These are phyloP conservation scores for Spilosoma lubricipeda DNA, from an alignment of 2,888 invertebrate species.

Conservation along the genomic window DNA sequence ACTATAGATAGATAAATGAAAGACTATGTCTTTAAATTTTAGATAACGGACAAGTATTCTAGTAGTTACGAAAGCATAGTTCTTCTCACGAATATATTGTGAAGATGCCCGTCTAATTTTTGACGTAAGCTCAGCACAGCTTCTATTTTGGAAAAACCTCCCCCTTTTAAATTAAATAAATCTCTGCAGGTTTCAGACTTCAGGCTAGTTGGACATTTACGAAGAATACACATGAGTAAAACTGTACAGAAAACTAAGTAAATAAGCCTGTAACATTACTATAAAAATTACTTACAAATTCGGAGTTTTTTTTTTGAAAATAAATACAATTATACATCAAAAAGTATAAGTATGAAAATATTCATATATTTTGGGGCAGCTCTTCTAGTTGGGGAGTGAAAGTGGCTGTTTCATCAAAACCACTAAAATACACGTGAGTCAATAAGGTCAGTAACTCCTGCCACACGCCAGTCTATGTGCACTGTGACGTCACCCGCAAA, in stretches of 20 bases:
- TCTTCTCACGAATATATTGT: background rate
- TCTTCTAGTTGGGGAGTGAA: background rate
- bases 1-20: too few species aligned
- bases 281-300: too few species aligned
- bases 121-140: background rate
- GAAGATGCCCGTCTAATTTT: background rate
- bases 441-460: background rate
- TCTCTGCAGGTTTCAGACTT: too few species aligned
- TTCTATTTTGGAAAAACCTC: too few species aligned
- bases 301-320: too few species aligned
- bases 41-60: background rate
- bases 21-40: background rate
- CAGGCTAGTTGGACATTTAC: too few species aligned
- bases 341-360: background rate
- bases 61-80: background rate
- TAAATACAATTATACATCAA: background rate
- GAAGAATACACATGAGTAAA: too few species aligned
- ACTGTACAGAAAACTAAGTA: too few species aligned
- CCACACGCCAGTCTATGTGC: slow-evolving; percentile 11
- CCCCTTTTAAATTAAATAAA: too few species aligned
- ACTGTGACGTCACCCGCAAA: slow-evolving; percentile 30
- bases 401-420: background rate
- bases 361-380: background rate
- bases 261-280: too few species aligned
- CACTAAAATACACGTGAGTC: background rate